Evolutionary conservation across 2,888 invertebrate species (phyloP), one percentile per base, ranked within the genome.

Genomic region (Xylota segnis): DNA sequence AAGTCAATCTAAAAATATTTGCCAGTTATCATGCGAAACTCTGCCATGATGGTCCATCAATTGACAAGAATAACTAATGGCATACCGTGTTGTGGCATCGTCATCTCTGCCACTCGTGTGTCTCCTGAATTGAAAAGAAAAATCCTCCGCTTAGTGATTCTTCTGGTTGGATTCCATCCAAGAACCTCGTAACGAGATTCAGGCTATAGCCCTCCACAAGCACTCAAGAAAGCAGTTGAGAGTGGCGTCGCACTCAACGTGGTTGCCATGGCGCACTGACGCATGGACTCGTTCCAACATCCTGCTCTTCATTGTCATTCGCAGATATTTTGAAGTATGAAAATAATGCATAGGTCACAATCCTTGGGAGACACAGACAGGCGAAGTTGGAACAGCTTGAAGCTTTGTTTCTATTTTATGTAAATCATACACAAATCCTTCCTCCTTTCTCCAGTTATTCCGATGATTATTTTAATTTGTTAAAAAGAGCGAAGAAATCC

Each of bases 201-300:
- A 18, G 54, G 54, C 50, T 32, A 7, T 5, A 58, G 0, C 32
- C 43, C 47, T 59, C 4, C 16, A 32, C 10, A 40, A 50, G 37
- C 27, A 54, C 37, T 54, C 16, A 16, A 18, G 54, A 40, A 54
- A 68, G 29, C 68, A 5, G 16, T 54, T 43, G 54, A 29, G 29
- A 68, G 54, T 54, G 54, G 6, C 27, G 43, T 29, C 29, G 23
- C 12, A 23, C 43, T 12, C 27, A n/a, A n/a, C 14, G 40, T 23
- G 50, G 23, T 37, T 32, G n/a, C 10, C 47, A 47, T 34, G 32
- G 71, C 58, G 23, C 71, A 66, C 34, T 50, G 50, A 59, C 59
- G 59, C 50, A 61, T 72, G 71, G 71, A 72, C n/a, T 61, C 29
- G 50, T 72, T 72, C 71, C 71, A 59, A 72, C 50, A 59, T 27